Base-by-base conservation (phyloP, 1,140 invertebrate species). In the Panulirus ornatus region DNA sequence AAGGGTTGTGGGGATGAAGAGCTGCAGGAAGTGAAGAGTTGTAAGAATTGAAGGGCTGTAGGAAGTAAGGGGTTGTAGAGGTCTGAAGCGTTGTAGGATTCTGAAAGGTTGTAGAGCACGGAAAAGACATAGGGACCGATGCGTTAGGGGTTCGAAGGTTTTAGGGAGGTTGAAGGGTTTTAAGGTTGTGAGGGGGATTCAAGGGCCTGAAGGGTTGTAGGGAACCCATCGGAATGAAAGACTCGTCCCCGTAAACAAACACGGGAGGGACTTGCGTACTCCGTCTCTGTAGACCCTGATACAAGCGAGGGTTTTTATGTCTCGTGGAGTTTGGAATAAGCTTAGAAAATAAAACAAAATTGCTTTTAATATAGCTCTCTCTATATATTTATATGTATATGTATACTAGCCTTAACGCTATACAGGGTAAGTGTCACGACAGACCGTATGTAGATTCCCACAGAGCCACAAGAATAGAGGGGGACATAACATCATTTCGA, bases 201-300 rank as follows among this genome's bases (percentile, higher is more conserved):
- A n/a, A n/a, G n/a, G n/a, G n/a, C n/a, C n/a, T n/a, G n/a, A n/a
- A 70, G 36, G 27, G 58, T 40, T 70, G 36, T n/a, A 14, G 34
- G 47, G 75, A 79, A 76, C 85, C 76, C 85, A 51, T 42, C 38
- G 58, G 38, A 88, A 81, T 2, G 58, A 88, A 76, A 54, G 22
- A 63, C 36, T 8, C 16, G 42, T 16, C 76, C n/a, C 2, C 14
- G 8, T n/a, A 27, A 30, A 44, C n/a, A 40, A 16, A 22, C 9
- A 27, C 1, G 11, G 2, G 19, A 27, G 76, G 42, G 40, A 79
- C 76, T 76, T 11, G 22, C 14, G 58, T 27, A 30, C 5, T n/a
- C n/a, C n/a, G 6, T 66, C 27, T 66, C n/a, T 27, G 27, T 27
- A 22, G 27, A 66, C 58, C 58, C 58, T 66, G 58, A 66, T 66